These are phyloP conservation scores for Neodiprion virginianus DNA, from an alignment of 1,140 invertebrate genomes.

Conservation along the genomic window DNA sequence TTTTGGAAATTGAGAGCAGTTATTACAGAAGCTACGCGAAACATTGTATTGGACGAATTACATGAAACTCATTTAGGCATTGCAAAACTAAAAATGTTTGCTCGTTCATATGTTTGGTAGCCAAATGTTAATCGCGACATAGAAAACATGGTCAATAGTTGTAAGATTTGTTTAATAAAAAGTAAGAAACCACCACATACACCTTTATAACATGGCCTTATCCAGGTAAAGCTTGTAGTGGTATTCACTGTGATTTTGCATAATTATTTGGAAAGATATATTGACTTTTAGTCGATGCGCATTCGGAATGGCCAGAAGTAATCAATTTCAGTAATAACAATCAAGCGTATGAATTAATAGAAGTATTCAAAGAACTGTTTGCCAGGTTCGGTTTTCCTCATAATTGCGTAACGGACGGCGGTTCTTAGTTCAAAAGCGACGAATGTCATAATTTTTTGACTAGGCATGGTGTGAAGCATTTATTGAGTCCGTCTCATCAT, in stretches of 20 bases:
- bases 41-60: slow-evolving; percentile 41
- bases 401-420: slow-evolving; percentile 29
- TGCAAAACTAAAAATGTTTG: slow-evolving; percentile 52
- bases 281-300: slow-evolving; percentile 21
- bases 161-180: slow-evolving; percentile 36
- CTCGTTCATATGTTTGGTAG: slow-evolving; percentile 56
- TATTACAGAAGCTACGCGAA: slow-evolving; percentile 35
- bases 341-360: slow-evolving; percentile 11
- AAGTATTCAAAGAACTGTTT: slow-evolving; percentile 25
- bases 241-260: slow-evolving; percentile 23
- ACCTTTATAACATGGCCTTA: slow-evolving; percentile 12
- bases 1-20: slow-evolving; percentile 43
- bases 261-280: slow-evolving; percentile 19
- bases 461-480: slow-evolving; percentile 27
- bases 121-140: slow-evolving; percentile 53
- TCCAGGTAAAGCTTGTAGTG: not conserved
- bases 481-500: slow-evolving; percentile 30
- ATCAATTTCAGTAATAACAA: slow-evolving; percentile 19
- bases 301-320: slow-evolving; percentile 28
- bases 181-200: slow-evolving; percentile 14
- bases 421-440: slow-evolving; percentile 21
- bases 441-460: slow-evolving; percentile 28
- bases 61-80: slow-evolving; percentile 56
- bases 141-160: slow-evolving; percentile 34
- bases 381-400: slow-evolving; percentile 32